Evolutionary conservation across 2,797 vertebrate genomes (phyloP).

Genomic region (Galago senegalensis): DNA sequence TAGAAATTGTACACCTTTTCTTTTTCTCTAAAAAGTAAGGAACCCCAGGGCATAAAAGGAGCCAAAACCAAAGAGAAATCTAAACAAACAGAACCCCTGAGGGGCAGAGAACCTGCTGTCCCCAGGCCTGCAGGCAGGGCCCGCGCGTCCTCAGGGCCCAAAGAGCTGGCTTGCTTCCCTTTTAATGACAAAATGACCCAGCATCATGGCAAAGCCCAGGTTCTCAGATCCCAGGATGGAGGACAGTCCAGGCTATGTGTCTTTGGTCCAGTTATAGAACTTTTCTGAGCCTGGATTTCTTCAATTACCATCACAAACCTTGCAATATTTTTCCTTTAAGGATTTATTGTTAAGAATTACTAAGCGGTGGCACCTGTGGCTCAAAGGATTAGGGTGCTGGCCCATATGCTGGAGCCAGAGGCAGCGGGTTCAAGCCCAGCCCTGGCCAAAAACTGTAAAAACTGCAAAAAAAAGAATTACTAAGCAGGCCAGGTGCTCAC

Average conservation of each 20-base stretch:
- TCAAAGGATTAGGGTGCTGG: too few relatives aligned
- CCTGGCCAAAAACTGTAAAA: too few relatives aligned
- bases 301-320: background rate
- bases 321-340: background rate
- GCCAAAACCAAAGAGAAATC: background rate
- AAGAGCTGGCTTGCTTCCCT: rapidly evolving
- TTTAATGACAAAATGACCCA: background rate
- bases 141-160: too few relatives aligned
- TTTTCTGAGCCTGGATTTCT: background rate
- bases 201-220: background rate
- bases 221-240: background rate
- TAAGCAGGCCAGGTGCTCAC: too few relatives aligned
- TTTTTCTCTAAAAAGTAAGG: background rate
- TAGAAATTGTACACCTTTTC: rapidly evolving
- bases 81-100: rapidly evolving
- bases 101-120: rapidly evolving
- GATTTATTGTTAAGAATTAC: background rate
- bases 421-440: too few relatives aligned
- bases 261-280: rapidly evolving
- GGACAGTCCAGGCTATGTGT: rapidly evolving
- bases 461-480: too few relatives aligned
- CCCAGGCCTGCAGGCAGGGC: rapidly evolving
- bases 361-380: background rate
- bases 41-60: background rate
- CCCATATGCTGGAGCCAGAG: too few relatives aligned